Evolutionary conservation across 2,113 vertebrate species (phyloP).

Genomic region (Emydura subglobosa): DNA sequence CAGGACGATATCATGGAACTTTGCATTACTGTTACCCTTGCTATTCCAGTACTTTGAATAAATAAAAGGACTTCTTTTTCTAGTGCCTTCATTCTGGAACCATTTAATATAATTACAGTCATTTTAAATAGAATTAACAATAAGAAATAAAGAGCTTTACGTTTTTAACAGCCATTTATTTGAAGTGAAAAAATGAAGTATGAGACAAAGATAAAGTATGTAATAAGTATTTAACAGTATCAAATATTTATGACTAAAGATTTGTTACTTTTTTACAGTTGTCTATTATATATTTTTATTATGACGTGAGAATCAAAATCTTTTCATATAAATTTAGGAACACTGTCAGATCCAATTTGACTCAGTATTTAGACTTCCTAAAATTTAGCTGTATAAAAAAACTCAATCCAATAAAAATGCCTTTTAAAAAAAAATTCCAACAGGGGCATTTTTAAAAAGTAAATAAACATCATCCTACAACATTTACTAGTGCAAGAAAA

Average conservation of each 20-base stretch:
- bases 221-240: background rate
- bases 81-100: background rate
- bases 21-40: background rate
- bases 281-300: background rate
- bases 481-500: background rate
- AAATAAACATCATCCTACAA: background rate
- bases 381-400: background rate
- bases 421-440: background rate
- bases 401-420: background rate
- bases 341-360: background rate
- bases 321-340: background rate
- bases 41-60: constrained; percentile 17
- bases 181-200: constrained; percentile 1
- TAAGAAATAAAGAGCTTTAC: background rate
- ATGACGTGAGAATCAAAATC: background rate
- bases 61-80: background rate
- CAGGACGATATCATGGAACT: background rate
- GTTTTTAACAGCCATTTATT: constrained; percentile 50
- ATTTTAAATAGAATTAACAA: background rate
- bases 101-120: background rate
- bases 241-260: background rate
- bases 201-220: background rate
- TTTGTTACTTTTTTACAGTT: background rate
- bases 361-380: background rate
- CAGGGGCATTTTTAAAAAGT: background rate